Conservation (phyloP, 2,113 vertebrate species). For the Rissa tridactyla region DNA sequence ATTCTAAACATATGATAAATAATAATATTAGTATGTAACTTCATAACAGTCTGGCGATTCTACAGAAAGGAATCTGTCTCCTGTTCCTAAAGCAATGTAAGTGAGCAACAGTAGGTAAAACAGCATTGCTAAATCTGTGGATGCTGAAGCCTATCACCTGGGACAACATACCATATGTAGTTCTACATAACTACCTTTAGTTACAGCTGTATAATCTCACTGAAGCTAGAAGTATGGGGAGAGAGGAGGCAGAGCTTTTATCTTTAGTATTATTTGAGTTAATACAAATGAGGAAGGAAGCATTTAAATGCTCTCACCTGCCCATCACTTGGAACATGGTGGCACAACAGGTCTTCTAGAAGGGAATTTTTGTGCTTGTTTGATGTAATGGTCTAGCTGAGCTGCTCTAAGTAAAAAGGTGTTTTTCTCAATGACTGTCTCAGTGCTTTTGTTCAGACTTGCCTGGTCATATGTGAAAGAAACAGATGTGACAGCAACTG, state of each 20-base stretch:
- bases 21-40: background rate
- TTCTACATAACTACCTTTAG: background rate
- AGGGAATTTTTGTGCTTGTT: background rate
- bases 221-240: background rate
- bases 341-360: background rate
- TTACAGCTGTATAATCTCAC: background rate
- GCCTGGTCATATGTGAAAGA: background rate
- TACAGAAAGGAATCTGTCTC: background rate
- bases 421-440: background rate
- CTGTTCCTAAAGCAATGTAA: background rate
- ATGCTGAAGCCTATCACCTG: background rate
- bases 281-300: background rate
- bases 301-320: background rate
- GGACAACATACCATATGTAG: background rate
- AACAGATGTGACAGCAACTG: conserved; percentile 17
- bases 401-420: background rate
- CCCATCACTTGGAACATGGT: accelerated
- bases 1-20: background rate
- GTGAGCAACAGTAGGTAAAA: background rate
- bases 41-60: background rate
- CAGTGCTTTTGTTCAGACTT: background rate
- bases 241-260: background rate
- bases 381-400: background rate
- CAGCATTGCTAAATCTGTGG: background rate
- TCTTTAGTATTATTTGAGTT: background rate